Base-by-base conservation (phyloP, 2,797 vertebrate genomes). In the Simalia tracyae region DNA sequence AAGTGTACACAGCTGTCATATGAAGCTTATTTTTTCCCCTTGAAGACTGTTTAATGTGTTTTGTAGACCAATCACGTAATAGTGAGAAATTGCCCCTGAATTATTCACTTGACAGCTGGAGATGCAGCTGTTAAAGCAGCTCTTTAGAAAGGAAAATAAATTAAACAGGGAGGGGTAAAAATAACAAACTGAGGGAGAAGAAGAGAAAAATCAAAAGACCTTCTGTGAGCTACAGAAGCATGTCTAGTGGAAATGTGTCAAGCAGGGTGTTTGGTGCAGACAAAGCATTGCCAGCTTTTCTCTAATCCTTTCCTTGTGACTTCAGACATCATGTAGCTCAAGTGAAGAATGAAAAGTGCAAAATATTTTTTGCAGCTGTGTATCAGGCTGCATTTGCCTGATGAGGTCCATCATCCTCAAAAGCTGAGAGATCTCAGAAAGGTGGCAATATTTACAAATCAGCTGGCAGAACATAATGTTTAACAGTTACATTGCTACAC, bases 91-190 rank as follows among this genome's bases (percentile, higher is more conserved):
- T 92, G 90, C 66, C 50, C 92, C 91, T 94, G 93, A 95, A 95
- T 93, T 95, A 95, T 96, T 96, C 95, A 94, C 85, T 97, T 97
- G 95, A 95, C 96, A 94, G 95, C 96, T 94, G 93, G 92, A 96
- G 93, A 93, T 93, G 94, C 93, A 95, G 93, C 94, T 95, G 86
- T 97, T 97, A 93, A 96, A 96, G 89, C 68, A 95, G 89, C 91
- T 95, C 91, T 96, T 95, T 90, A 93, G 66, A 93, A 95, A 96
- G 95, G 95, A 96, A 96, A 94, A 92, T 94, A 95, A 97, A 96
- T 96, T 94, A 95, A 96, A 94, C 84, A 89, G 61, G 28, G 91
- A 94, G 86, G 76, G 93, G 94, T 86, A 93, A 95, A 95, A 96
- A 96, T 96, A 95, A 97, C 93, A 96, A 96, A 91, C 90, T 14